Conservation (phyloP, 2,113 vertebrate genomes). For the Leptobrachium ailaonicum region DNA sequence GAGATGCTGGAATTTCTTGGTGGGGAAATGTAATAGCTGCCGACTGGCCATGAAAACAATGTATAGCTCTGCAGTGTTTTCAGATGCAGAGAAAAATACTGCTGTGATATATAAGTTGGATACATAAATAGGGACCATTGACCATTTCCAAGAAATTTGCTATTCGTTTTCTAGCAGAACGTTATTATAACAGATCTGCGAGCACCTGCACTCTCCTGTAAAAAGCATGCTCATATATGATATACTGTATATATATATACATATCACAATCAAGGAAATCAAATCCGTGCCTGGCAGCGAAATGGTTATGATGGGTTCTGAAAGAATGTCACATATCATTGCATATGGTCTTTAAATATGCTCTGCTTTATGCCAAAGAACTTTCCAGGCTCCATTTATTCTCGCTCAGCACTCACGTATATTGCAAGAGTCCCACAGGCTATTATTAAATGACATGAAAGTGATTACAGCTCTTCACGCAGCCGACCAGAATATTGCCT, state of each 20-base stretch:
- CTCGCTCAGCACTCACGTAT: slow-evolving; percentile 50
- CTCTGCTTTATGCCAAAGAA: slow-evolving; percentile 45
- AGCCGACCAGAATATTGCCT: slow-evolving; percentile 49
- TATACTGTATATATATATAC: not conserved
- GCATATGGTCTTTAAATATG: slow-evolving; percentile 48
- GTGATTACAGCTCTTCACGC: slow-evolving; percentile 49
- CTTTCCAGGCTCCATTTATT: slow-evolving; percentile 50
- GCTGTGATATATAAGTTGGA: not conserved
- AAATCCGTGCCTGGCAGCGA: slow-evolving; percentile 10
- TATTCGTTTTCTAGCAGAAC: not conserved
- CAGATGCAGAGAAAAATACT: too few species aligned
- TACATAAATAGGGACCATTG: not conserved
- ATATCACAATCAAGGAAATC: not conserved
- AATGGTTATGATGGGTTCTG: slow-evolving; percentile 25
- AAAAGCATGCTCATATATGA: not conserved
- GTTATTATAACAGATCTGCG: not conserved
- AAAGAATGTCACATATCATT: slow-evolving; percentile 45
- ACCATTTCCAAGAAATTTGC: not conserved
- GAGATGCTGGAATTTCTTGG: too few species aligned
- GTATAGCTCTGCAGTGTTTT: too few species aligned
- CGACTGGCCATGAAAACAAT: too few species aligned
- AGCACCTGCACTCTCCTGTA: not conserved
- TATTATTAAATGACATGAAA: slow-evolving; percentile 51
- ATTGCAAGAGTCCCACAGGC: slow-evolving; percentile 47
- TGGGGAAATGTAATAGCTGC: too few species aligned